Evolutionary conservation across 2,113 vertebrate genomes (phyloP), one percentile per base, ranked within the genome.

Genomic region (Nerophis lumbriciformis): DNA sequence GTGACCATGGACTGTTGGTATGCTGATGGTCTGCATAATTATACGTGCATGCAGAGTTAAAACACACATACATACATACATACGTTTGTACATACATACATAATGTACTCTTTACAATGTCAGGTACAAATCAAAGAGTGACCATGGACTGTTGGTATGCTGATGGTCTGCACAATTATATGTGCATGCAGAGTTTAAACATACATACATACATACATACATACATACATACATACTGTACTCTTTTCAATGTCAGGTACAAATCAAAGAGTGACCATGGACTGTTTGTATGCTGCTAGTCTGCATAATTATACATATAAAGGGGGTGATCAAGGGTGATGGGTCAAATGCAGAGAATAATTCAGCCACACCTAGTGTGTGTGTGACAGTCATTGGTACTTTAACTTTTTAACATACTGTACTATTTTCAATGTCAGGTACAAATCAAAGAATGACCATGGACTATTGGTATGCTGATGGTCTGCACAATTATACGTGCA

Each of bases 401-500:
- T n/a, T n/a, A n/a, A n/a, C n/a, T n/a, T n/a, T n/a, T n/a, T n/a
- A n/a, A n/a, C n/a, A 28, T 28, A 28, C 21, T 28, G 21, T 28
- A 28, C 21, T 28, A 1, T 28, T 28, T 28, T 28, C 21, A 28
- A 28, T 28, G 21, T 28, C 21, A 28, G 21, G 21, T 28, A 28
- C 21, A 28, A 28, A 28, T 28, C 21, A 28, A 28, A 28, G 21
- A 28, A 3, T 28, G 21, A 3, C 21, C 21, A 28, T 28, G 21
- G 21, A 28, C 21, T 28, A 3, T 28, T 28, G 3, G 21, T 14
- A 13, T 48, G 60, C 64, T 53, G 70, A 68, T 71, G 15, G 68
- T 53, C 59, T 76, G 80, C 75, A 66, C 80, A 81, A 86, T 87
- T 83, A 82, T 53, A 58, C 72, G 37, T 61, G 49, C 38, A 48